A percentile compares a stretch with the other conserved stretches of the same genome.
Evolutionary conservation across 2,888 invertebrate genomes (phyloP).

Genomic region (Trisateles emortualis): DNA sequence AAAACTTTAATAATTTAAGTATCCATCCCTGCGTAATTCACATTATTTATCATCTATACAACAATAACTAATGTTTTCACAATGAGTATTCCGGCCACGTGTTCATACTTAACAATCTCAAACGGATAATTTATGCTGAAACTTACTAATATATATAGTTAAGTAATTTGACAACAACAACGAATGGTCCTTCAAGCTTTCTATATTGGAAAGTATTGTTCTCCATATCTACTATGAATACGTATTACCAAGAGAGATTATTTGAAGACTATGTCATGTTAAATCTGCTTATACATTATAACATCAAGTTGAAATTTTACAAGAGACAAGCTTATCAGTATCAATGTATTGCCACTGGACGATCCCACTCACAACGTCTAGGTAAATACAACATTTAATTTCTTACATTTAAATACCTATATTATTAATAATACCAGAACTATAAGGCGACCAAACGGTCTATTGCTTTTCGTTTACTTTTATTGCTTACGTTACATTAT

Average conservation of each 20-base stretch:
- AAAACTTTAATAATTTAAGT: constrained; percentile 88
- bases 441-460: constrained; percentile 48
- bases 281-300: constrained; percentile 53
- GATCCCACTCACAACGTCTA: constrained; percentile 26
- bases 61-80: constrained; percentile 84
- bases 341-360: constrained; percentile 29
- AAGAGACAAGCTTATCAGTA: constrained; percentile 45
- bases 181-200: constrained; percentile 81
- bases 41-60: constrained; percentile 87
- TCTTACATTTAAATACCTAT: constrained; percentile 37
- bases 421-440: constrained; percentile 33
- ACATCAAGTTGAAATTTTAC: constrained; percentile 50
- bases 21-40: constrained; percentile 88
- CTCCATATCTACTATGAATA: constrained; percentile 56
- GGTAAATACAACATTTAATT: constrained; percentile 29
- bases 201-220: constrained; percentile 76
- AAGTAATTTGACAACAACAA: constrained; percentile 74
- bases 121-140: constrained; percentile 85
- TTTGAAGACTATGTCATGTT: constrained; percentile 44
- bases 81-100: constrained; percentile 84
- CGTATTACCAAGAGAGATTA: constrained; percentile 50
- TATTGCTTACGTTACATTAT: constrained; percentile 29
- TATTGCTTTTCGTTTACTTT: constrained; percentile 46
- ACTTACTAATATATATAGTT: constrained; percentile 70
- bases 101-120: constrained; percentile 68